Percentiles rank a stretch among this genome's conserved stretches.
These are phyloP conservation scores for Drosophila prolongata DNA, from an alignment of 2,888 invertebrate genomes.

Conservation along the genomic window DNA sequence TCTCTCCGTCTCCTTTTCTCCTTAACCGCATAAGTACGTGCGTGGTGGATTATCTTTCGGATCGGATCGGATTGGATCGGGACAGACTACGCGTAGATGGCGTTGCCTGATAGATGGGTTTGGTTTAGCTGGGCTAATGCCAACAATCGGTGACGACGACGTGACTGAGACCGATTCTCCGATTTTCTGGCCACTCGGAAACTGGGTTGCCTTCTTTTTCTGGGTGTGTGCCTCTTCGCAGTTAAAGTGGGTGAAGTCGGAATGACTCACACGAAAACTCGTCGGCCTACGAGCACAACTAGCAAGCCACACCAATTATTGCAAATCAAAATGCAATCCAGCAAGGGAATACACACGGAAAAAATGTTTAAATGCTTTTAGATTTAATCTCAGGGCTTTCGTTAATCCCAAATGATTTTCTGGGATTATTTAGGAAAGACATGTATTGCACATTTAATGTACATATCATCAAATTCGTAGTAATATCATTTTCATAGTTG, in stretches of 20 bases:
- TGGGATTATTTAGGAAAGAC: no score
- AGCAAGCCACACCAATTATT: slow-evolving; percentile 35
- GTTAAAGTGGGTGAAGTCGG: slow-evolving; percentile 27
- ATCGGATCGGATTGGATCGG: slow-evolving; percentile 1
- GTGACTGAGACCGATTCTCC: slow-evolving; percentile 44
- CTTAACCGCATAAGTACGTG: slow-evolving; percentile 15
- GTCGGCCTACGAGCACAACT: slow-evolving; percentile 28
- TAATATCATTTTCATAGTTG: no score
- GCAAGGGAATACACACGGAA: slow-evolving; percentile 6
- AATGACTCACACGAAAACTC: slow-evolving; percentile 15
- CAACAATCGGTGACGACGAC: slow-evolving; percentile 24
- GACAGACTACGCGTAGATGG: slow-evolving; percentile 18
- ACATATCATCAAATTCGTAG: no score
- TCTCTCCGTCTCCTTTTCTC: background rate
- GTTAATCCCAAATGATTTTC: background rate
- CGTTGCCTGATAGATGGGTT: slow-evolving; percentile 20
- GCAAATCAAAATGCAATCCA: slow-evolving; percentile 38
- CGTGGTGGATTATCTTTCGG: slow-evolving; percentile 22
- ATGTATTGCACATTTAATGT: no score
- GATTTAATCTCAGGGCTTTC: background rate
- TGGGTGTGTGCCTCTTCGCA: slow-evolving; percentile 32
- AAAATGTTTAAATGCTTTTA: background rate
- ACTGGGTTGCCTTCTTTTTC: slow-evolving; percentile 31
- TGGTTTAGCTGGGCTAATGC: slow-evolving; percentile 4
- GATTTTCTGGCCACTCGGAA: slow-evolving; percentile 37